Evolutionary conservation across 2,888 invertebrate genomes (phyloP).

Genomic region (Lingula anatina): DNA sequence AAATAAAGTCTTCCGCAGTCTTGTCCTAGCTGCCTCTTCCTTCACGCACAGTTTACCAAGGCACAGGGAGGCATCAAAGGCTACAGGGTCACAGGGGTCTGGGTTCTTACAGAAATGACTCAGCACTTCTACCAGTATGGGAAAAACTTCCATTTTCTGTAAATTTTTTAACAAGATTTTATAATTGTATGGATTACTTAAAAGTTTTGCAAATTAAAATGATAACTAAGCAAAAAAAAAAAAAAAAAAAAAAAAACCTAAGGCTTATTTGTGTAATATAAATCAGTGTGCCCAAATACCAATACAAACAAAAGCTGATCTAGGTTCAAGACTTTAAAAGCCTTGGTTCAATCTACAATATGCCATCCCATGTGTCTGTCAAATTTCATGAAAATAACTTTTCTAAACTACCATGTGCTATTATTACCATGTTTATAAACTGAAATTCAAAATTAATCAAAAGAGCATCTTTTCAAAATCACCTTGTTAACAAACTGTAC

Average conservation of each 20-base stretch:
- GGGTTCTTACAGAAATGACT: conserved; percentile 40
- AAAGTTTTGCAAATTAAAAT: too few species aligned
- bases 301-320: too few species aligned
- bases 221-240: too few species aligned
- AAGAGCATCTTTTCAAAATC: conserved; percentile 1
- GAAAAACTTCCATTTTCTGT: conserved; percentile 31
- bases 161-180: too few species aligned
- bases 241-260: too few species aligned
- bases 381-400: too few species aligned
- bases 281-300: too few species aligned
- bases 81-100: conserved; percentile 34
- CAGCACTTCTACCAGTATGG: conserved; percentile 36
- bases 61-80: conserved; percentile 42
- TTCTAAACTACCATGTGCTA: background rate
- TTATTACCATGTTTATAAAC: background rate
- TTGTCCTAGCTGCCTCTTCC: conserved; percentile 35
- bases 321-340: too few species aligned
- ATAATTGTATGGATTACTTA: too few species aligned
- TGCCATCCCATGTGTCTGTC: too few species aligned
- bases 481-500: conserved; percentile 47
- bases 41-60: conserved; percentile 43
- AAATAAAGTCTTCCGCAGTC: conserved; percentile 28
- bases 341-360: too few species aligned
- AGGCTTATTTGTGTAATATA: too few species aligned
- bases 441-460: background rate